Evolutionary conservation across 2,797 vertebrate species (phyloP).

Genomic region (Oreochromis mossambicus): DNA sequence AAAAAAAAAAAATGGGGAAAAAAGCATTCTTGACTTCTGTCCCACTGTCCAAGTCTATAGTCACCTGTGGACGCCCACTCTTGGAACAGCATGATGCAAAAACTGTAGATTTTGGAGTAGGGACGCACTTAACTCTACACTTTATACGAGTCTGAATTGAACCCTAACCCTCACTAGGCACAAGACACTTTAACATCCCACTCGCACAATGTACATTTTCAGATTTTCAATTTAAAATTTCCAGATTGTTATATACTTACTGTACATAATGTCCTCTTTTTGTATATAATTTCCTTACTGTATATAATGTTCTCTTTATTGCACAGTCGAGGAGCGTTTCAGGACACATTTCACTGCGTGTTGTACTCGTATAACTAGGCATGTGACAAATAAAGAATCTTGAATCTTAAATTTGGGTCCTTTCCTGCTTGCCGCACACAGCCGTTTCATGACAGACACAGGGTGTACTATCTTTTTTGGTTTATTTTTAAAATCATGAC

Average conservation of each 20-base stretch:
- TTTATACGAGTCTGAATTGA: neutral
- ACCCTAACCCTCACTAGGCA: too few species aligned
- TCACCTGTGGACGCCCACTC: neutral
- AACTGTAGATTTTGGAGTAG: conserved; percentile 49
- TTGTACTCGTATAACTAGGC: neutral
- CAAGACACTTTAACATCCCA: too few species aligned
- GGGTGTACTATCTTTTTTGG: neutral
- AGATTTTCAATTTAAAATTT: too few species aligned
- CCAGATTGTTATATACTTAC: too few species aligned
- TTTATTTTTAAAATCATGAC: neutral
- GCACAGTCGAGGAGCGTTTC: neutral
- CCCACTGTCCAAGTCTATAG: neutral
- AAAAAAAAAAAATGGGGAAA: neutral
- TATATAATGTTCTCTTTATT: too few species aligned
- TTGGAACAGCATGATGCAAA: conserved; percentile 35
- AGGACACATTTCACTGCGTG: neutral
- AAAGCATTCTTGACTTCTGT: neutral
- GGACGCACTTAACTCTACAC: neutral
- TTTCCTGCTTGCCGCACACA: neutral
- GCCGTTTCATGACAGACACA: neutral
- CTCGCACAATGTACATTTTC: too few species aligned
- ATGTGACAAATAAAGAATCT: neutral
- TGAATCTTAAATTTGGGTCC: neutral
- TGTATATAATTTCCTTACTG: too few species aligned
- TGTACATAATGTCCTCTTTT: too few species aligned